Conservation (phyloP, 2,888 invertebrate species). For the Callimorpha dominula region DNA sequence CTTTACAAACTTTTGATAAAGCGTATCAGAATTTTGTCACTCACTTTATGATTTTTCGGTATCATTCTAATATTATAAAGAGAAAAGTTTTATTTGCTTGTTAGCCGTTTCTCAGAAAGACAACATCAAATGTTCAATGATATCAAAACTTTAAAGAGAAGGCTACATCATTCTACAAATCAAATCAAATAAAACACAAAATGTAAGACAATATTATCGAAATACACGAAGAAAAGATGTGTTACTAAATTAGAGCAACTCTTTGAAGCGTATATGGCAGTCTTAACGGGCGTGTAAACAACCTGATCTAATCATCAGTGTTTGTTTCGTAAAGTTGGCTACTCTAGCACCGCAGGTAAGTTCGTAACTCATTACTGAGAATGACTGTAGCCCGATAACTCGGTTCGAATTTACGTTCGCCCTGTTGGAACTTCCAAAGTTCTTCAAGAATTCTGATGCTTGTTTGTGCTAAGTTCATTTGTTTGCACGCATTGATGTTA, state of each 20-base stretch:
- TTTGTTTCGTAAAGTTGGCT: conserved; percentile 31
- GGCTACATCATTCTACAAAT: conserved; percentile 6
- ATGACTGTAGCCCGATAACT: conserved; percentile 55
- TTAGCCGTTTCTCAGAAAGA: conserved; percentile 8
- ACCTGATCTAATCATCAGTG: conserved; percentile 37
- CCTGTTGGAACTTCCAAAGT: conserved; percentile 37
- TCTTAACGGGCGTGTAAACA: conserved; percentile 32
- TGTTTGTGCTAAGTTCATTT: conserved; percentile 55
- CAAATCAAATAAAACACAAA: conserved; percentile 8
- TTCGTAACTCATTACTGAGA: conserved; percentile 57
- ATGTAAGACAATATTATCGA: not conserved
- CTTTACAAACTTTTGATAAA: conserved; percentile 8
- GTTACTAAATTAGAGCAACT: conserved; percentile 7
- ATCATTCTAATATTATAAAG: conserved; percentile 11
- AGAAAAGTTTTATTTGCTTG: conserved; percentile 19
- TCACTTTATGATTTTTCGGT: conserved; percentile 18
- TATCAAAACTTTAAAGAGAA: conserved; percentile 10
- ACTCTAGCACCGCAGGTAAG: conserved; percentile 42
- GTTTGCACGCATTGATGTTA: conserved; percentile 54
- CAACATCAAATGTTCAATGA: conserved; percentile 11
- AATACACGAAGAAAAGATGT: not conserved
- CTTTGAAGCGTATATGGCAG: conserved; percentile 19
- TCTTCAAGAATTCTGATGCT: conserved; percentile 48
- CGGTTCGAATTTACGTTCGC: conserved; percentile 51
- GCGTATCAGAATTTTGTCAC: conserved; percentile 11